Conservation (phyloP, 2,888 invertebrate species). For the Brachylomia viminalis region DNA sequence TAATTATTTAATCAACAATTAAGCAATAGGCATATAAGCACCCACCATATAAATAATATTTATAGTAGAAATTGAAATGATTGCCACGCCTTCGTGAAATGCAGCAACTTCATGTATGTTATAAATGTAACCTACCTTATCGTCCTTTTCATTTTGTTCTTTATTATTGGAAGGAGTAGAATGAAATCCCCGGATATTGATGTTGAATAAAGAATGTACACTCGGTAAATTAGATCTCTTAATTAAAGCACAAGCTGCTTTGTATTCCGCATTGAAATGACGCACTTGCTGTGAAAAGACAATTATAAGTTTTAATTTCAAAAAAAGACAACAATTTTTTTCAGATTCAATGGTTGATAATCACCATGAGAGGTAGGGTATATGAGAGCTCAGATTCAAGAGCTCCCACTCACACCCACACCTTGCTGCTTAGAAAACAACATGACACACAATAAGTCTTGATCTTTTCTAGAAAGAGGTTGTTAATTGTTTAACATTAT, state of each 20-base stretch:
- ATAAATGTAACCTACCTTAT: conserved; percentile 64
- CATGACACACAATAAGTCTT: not conserved
- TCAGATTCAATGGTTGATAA: too few relatives aligned
- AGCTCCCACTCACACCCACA: not conserved
- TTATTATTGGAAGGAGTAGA: conserved; percentile 73
- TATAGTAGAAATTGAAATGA: not conserved
- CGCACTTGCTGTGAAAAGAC: conserved; percentile 74
- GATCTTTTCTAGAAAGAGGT: not conserved
- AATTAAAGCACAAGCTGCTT: conserved; percentile 89
- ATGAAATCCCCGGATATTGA: conserved; percentile 72
- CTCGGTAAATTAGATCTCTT: conserved; percentile 88
- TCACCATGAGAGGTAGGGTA: not conserved
- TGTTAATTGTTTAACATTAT: not conserved
- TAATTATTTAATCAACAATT: not conserved
- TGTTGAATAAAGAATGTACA: conserved; percentile 73
- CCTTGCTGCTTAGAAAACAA: not conserved
- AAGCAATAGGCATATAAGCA: not conserved
- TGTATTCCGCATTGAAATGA: conserved; percentile 88
- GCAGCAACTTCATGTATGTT: not conserved
- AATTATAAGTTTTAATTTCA: not conserved
- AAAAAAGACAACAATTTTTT: not conserved
- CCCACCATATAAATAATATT: not conserved
- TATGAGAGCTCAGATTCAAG: not conserved
- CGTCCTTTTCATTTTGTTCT: conserved; percentile 71
- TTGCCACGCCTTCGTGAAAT: not conserved